Evolutionary conservation across 2,797 vertebrate species (phyloP).

Genomic region (Syngnathus rostellatus): DNA sequence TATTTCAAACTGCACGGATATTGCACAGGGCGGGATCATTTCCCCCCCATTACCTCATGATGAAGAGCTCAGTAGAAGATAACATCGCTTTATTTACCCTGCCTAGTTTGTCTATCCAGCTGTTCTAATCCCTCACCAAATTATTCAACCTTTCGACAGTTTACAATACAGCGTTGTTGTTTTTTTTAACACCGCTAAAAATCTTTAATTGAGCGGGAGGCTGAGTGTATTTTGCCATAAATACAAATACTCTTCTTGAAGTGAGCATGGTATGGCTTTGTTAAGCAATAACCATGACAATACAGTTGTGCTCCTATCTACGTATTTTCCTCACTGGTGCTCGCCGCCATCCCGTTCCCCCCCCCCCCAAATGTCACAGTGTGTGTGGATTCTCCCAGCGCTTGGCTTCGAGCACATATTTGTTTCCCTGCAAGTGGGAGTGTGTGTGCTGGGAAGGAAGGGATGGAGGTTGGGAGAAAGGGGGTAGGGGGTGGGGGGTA

Average conservation of each 20-base stretch:
- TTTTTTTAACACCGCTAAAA: slow-evolving; percentile 8
- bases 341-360: slow-evolving; percentile 19
- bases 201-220: slow-evolving; percentile 43
- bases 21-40: slow-evolving; percentile 50
- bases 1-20: slow-evolving; percentile 33
- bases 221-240: not conserved
- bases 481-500: slow-evolving; percentile 70
- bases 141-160: slow-evolving; percentile 45
- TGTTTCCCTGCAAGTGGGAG: slow-evolving; percentile 33
- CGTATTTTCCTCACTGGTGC: slow-evolving; percentile 15
- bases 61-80: slow-evolving; percentile 61
- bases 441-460: slow-evolving; percentile 9
- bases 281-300: slow-evolving; percentile 21
- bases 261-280: slow-evolving; percentile 15
- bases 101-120: slow-evolving; percentile 50
- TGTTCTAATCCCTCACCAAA: slow-evolving; percentile 46
- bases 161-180: slow-evolving; percentile 7
- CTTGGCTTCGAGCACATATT: slow-evolving; percentile 40
- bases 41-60: slow-evolving; percentile 53
- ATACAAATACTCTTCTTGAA: slow-evolving; percentile 4
- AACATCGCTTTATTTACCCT: slow-evolving; percentile 58
- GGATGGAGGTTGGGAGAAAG: slow-evolving; percentile 23
- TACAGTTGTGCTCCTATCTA: slow-evolving; percentile 11
- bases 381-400: slow-evolving; percentile 33
- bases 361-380: too few relatives aligned